Evolutionary conservation across 2,888 invertebrate species (phyloP), one percentile per base, ranked within the genome.

Genomic region (Capitulum mitella): DNA sequence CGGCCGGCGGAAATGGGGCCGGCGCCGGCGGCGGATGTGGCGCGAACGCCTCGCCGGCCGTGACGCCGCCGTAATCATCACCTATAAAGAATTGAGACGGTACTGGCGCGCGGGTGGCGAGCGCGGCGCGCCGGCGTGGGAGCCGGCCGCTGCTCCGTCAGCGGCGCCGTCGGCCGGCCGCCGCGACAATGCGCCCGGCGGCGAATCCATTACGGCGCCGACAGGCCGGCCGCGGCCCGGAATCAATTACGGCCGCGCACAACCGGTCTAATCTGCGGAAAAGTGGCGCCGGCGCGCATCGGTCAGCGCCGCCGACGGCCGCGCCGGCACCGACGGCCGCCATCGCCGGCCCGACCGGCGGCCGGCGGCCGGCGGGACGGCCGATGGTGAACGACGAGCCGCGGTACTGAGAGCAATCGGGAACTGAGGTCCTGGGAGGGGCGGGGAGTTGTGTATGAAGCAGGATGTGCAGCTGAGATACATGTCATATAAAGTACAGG

Each of bases 281-380:
- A 54, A 46, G 46, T 34, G 78, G 22, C 46, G 78, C 22, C 34
- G 61, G 19, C 32, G 54, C 34, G 37, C 46, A 46, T 58, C 58
- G 40, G 64, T 58, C 58, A 78, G 78, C 46, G 54, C 34, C 37
- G 61, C 37, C 19, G 61, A 51, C 58, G 61, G 78, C 46, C 58
- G 64, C 16, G 46, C 29, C n/a, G n/a, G n/a, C n/a, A n/a, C n/a
- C n/a, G n/a, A n/a, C n/a, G n/a, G n/a, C n/a, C n/a, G n/a, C n/a
- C n/a, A n/a, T n/a, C n/a, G n/a, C n/a, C n/a, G n/a, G n/a, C n/a
- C n/a, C n/a, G n/a, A n/a, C n/a, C n/a, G n/a, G n/a, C n/a, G n/a
- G n/a, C n/a, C n/a, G n/a, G n/a, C n/a, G n/a, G n/a, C n/a, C n/a
- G n/a, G n/a, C n/a, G n/a, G n/a, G n/a, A n/a, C n/a, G n/a, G n/a